Base-by-base conservation (phyloP, 2,888 invertebrate genomes). In the Ceratothoa steindachneri region DNA sequence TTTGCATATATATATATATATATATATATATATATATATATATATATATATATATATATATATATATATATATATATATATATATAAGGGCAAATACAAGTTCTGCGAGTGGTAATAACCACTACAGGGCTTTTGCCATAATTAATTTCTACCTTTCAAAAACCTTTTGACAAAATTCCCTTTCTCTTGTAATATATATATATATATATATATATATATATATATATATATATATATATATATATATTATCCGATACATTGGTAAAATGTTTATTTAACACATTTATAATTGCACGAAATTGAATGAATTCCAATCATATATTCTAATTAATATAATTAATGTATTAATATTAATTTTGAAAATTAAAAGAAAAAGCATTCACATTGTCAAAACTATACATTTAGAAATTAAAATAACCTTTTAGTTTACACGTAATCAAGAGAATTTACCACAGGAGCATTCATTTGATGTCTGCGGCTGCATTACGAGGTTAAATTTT, bases 41-140 rank as follows among this genome's bases (percentile, higher is more conserved):
- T 64, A 64, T 64, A 64, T 64, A 64, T 64, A 64, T 64, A 64
- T 64, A 64, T 64, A 64, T 64, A 64, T 64, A 64, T 64, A 64
- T 64, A 64, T 64, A 64, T 64, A 64, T 64, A 64, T 64, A 64
- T 64, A 64, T n/a, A n/a, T n/a, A n/a, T n/a, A n/a, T n/a, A n/a
- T n/a, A n/a, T n/a, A n/a, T n/a, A n/a, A n/a, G n/a, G n/a, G n/a
- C n/a, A n/a, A n/a, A n/a, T n/a, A n/a, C n/a, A n/a, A n/a, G n/a
- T n/a, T n/a, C n/a, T n/a, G n/a, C n/a, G n/a, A n/a, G n/a, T n/a
- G n/a, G n/a, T n/a, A n/a, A n/a, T n/a, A n/a, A n/a, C n/a, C n/a
- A 15, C 15, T 27, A 51, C 15, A n/a, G 1, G 1, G 52, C n/a
- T 19, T 51, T 51, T 15, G 19, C 2, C 24, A n/a, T 60, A 60